Evolutionary conservation across 2,113 vertebrate species (phyloP), one percentile per base, ranked within the genome.

Genomic region (Limnothrissa miodon): DNA sequence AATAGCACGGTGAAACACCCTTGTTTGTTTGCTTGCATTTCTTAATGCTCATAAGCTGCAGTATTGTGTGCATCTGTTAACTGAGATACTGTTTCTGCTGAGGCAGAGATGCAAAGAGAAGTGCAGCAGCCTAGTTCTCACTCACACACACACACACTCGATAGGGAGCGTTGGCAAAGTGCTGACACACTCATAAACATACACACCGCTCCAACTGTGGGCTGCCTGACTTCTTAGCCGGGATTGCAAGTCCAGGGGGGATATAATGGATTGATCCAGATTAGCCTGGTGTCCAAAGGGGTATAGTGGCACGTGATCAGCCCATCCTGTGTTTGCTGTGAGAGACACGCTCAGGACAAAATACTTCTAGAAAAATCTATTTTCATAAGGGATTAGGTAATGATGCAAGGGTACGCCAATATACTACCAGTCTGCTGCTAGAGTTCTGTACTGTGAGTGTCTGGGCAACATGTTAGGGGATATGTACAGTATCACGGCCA

Each of bases 311-410:
- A 85, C 88, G 84, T 82, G 51, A 45, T 86, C 74, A 83, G 74
- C 80, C 88, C 92, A 89, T 89, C 84, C 89, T 87, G 80, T 85
- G 89, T 87, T 86, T 86, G 89, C 87, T 85, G 85, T 90, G 66
- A 90, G 86, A 92, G 88, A 93, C 90, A 91, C 86, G 89, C 93
- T 95, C 93, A 94, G 93, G 93, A 93, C 87, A 91, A 85, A 91
- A 88, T 87, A 81, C 85, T 91, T 90, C 88, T 82, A 86, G 56
- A 88, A 86, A 39, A 88, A 85, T 92, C 84, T 93, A 94, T 94
- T 94, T 94, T 94, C 92, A 91, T 93, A 93, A 87, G 86, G 90
- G 88, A 92, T 82, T 56, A 33, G 87, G 59, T 88, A 88, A 89
- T 83, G 88, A 89, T 81, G 79, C 79, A 85, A 90, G 86, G 91